Base-by-base conservation (phyloP, 1,140 invertebrate species). In the Mactra quadrangularis region DNA sequence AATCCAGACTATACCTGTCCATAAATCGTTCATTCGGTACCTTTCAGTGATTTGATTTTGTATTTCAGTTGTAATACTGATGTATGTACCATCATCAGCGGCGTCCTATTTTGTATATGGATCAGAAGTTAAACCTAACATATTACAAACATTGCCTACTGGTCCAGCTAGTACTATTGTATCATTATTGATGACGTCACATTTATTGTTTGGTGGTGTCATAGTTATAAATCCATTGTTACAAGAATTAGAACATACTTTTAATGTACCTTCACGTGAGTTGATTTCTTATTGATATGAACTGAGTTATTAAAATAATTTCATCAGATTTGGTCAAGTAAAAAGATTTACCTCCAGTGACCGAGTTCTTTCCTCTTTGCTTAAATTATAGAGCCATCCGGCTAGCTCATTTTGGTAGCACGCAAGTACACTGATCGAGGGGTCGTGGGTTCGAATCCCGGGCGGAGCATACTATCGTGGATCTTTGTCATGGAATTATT, bases 161-260 rank as follows among this genome's bases (percentile, higher is more conserved):
- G 71, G 86, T 27, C 45, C 75, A 3, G 11, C 77, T 11, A 72
- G 68, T 25, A 77, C 74, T 1, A 45, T 87, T 0, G 85, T 91
- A 22, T 85, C 91, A 64, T 22, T 92, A 4, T 83, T 92, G 15
- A 92, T 93, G 64, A 89, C 90, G 11, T 66, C 88, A 35, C 92
- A 93, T 84, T 89, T 93, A 6, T 60, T 93, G 41, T 76, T 91
- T n/a, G 92, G 91, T 19, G 88, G 93, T 35, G 90, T 90, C 25
- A 93, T 94, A 19, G 87, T 93, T 17, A 82, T 93, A 33, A 94
- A 93, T 59, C 93, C 93, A 22, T 71, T 93, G 19, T 91, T 88
- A 68, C 93, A 93, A 74, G 95, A 96, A 87, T 88, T 96, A 52
- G 96, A 96, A 92, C 94, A 96, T 84, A 90, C 95, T 0, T 94